Conservation (phyloP, 2,888 invertebrate species). For the Aphelenchoides bicaudatus region DNA sequence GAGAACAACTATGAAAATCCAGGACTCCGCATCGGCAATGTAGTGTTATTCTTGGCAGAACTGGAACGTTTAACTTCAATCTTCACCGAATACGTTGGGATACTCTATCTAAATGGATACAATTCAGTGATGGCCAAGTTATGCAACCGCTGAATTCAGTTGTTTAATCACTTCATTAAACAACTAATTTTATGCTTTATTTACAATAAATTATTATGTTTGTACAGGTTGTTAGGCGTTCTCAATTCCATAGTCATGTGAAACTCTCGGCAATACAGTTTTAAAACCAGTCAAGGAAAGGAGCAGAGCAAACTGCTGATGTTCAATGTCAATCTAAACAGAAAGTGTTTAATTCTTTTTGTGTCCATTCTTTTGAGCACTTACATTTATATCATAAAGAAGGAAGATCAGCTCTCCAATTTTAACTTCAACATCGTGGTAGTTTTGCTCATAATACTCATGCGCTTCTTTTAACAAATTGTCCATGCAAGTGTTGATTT, state of each 20-base stretch:
- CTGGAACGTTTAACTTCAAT: background rate
- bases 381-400: slow-evolving; percentile 4
- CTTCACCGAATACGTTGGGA: slow-evolving; percentile 1
- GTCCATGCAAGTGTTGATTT: background rate
- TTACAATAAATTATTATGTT: no score
- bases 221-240: no score
- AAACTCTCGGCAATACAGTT: background rate
- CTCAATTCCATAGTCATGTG: slow-evolving; percentile 2
- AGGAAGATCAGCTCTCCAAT: slow-evolving; percentile 5
- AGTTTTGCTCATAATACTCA: slow-evolving; percentile 8
- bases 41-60: background rate
- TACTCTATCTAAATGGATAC: slow-evolving; percentile 3
- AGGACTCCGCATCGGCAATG: background rate
- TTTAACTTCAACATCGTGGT: background rate
- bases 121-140: background rate
- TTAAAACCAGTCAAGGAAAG: background rate
- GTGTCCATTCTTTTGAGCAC: background rate
- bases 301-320: slow-evolving; percentile 1
- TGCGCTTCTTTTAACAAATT: background rate
- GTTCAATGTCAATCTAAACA: slow-evolving; percentile 2
- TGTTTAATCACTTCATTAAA: no score
- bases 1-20: background rate
- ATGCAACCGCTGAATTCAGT: background rate
- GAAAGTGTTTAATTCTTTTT: background rate
- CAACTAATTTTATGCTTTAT: no score